Evolutionary conservation across 2,797 vertebrate genomes (phyloP), one percentile per base, ranked within the genome.

Genomic region (Amphiprion clarkii): DNA sequence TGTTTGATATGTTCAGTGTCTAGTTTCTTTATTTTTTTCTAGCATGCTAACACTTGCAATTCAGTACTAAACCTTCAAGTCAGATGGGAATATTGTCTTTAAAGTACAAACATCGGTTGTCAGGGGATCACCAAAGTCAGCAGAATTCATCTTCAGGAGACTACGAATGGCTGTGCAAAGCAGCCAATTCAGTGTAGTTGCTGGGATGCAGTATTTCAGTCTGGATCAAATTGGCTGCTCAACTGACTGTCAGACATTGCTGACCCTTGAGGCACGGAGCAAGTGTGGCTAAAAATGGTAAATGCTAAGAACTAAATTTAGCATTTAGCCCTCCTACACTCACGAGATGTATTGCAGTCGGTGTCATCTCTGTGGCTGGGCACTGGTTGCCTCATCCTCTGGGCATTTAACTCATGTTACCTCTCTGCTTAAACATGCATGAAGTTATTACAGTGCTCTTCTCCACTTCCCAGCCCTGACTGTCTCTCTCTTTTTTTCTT

Each of bases 371-470:
- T 66, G 54, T 42, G 55, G 49, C 58, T 40, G 39, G 56, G 42
- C 23, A 19, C 72, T 52, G 70, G 56, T 62, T 5, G 56, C 42
- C 23, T 63, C 60, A 54, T 87, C 84, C 70, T 76, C 54, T 29
- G 72, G 78, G 16, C 74, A 73, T 86, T 89, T 86, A 86, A 84
- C 79, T 85, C 46, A 6, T 70, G 83, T 78, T 83, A 82, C 79
- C 73, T 56, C 57, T 74, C 60, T 84, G 73, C 80, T 88, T 89
- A 87, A 89, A 89, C 84, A 88, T 91, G 87, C 91, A 87, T 83
- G 81, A 89, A 87, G 92, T 88, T 88, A 89, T 89, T 85, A 81
- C 71, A 81, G 82, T 0, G 29, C 78, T 61, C 48, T 76, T 71
- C 56, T 67, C 58, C 72, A 64, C 72, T 58, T 66, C 44, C 58